Evolutionary conservation across 2,113 vertebrate species (phyloP), one percentile per base, ranked within the genome.

Genomic region (Collichthys lucidus): DNA sequence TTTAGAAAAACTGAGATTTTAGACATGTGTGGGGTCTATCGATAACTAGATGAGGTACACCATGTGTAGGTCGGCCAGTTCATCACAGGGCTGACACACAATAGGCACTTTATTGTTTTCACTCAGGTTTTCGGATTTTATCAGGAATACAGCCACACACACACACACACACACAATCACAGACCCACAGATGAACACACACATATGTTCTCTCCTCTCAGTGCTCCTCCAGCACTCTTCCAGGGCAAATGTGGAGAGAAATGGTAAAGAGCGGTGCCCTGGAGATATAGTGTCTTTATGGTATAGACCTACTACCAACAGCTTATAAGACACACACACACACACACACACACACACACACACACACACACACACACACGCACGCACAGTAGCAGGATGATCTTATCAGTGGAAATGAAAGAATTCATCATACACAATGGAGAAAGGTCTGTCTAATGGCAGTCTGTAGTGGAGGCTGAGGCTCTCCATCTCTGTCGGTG

Each of bases 351-450:
- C 49, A 47, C 26, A 55, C 42, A 64, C 24, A 68, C 67, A 31
- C 24, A 80, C 55, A 75, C 47, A 50, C 50, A 1, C 12, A 61
- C 55, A 40, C 63, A 22, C 26, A 70, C 68, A 47, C 29, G 81
- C 61, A 76, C 55, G 42, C 26, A 55, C 42, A 68, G 56, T 19
- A 65, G 55, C 22, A 47, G 24, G 35, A 82, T 70, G 90, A 90
- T 92, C 79, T 64, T 31, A 92, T 92, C 20, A 57, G 20, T 42
- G 72, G 57, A 90, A 93, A 92, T 91, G 90, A 95, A 92, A 92
- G 61, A 88, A 95, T 95, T 93, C 83, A 79, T 95, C 94, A 93
- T 86, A 82, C n/a, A 70, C 71, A 72, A 17, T 66, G 55, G 63
- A 35, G 42, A 49, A 53, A 49, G 75, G 65, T 74, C 59, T 66